Evolutionary conservation across 2,113 vertebrate genomes (phyloP).

Genomic region (Cinclus mexicanus): DNA sequence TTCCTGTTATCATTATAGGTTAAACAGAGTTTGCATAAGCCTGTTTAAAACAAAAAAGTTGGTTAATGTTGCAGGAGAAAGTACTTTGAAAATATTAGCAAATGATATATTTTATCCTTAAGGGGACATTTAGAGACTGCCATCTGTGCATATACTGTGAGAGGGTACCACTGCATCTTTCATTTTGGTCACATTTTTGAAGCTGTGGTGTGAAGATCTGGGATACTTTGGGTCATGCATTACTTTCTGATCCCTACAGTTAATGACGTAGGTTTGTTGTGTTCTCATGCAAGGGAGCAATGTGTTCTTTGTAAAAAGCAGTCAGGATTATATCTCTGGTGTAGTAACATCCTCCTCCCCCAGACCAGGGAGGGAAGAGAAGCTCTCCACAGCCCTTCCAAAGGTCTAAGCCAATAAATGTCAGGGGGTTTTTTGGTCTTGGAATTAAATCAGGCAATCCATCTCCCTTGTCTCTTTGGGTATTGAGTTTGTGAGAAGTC

Average conservation of each 20-base stretch:
- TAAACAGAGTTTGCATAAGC: background rate
- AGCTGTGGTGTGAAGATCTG: background rate
- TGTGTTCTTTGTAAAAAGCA: background rate
- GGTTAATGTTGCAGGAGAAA: background rate
- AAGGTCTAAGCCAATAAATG: background rate
- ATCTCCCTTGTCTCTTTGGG: background rate
- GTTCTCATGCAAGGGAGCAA: background rate
- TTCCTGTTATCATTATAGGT: background rate
- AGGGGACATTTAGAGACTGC: background rate
- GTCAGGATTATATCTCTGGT: background rate
- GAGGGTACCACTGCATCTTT: background rate
- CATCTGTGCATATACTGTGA: background rate
- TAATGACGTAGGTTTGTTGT: background rate
- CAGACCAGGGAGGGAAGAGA: accelerated
- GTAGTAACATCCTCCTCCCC: background rate
- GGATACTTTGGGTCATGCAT: background rate
- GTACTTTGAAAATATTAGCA: background rate
- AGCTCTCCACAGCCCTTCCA: background rate
- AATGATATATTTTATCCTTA: background rate
- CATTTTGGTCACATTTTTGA: background rate
- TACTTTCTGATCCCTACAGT: background rate
- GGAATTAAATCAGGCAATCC: background rate
- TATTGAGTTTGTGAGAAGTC: background rate
- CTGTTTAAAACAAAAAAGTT: background rate
- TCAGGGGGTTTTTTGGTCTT: background rate